Evolutionary conservation across 2,113 vertebrate species (phyloP).

Genomic region (Pimephales promelas): DNA sequence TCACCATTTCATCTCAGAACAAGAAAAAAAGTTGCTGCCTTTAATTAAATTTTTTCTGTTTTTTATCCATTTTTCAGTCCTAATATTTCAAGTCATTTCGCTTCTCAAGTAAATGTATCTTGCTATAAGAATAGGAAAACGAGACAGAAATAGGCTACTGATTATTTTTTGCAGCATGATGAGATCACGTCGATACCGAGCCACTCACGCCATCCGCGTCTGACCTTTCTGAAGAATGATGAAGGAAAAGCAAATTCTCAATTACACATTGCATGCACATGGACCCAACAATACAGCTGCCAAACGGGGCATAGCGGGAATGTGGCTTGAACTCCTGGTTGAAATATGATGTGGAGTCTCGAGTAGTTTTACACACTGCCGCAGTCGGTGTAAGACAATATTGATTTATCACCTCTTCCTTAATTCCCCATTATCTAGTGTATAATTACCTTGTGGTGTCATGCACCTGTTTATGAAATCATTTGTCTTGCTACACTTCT

Average conservation of each 20-base stretch:
- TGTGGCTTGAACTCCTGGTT: conserved; percentile 28
- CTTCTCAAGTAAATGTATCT: neutral
- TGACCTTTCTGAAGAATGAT: neutral
- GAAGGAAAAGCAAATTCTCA: conserved; percentile 14
- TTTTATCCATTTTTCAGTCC: neutral
- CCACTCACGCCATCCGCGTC: neutral
- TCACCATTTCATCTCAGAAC: too few species aligned
- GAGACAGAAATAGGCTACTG: neutral
- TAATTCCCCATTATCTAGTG: conserved; percentile 20
- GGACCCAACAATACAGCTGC: conserved; percentile 33
- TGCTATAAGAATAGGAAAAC: neutral
- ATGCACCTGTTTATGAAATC: neutral
- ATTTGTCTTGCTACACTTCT: conserved; percentile 27
- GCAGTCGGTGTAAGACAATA: conserved; percentile 13
- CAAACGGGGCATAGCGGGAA: conserved; percentile 8
- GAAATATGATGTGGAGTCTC: conserved; percentile 36
- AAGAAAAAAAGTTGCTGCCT: too few species aligned
- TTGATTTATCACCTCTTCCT: conserved; percentile 1
- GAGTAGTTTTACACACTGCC: conserved; percentile 16
- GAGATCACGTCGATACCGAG: neutral
- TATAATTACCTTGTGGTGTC: conserved; percentile 16
- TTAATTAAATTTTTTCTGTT: neutral
- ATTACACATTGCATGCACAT: conserved; percentile 11
- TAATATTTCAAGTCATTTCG: neutral
- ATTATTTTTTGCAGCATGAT: neutral